A percentile compares a stretch with the other conserved stretches of the same genome.
These are phyloP conservation scores for Caloenas nicobarica DNA, from an alignment of 2,113 vertebrate species.

Conservation along the genomic window DNA sequence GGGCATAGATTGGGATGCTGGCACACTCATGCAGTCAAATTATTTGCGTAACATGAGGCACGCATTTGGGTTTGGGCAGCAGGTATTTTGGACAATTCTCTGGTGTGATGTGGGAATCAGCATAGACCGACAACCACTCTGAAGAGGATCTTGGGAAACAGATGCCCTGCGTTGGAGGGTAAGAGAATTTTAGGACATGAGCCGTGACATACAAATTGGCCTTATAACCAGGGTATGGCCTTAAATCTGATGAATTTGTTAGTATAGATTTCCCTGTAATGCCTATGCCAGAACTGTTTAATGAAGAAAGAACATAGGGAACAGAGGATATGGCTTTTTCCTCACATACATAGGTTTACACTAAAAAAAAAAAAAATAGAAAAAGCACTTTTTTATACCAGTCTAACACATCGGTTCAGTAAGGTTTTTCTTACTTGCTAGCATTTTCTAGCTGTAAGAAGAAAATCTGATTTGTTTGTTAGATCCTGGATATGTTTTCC, in stretches of 20 bases:
- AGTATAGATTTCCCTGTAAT: not conserved
- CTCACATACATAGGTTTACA: not conserved
- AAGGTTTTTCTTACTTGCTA: not conserved
- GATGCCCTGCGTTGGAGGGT: not conserved
- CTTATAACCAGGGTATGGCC: not conserved
- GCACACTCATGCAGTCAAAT: not conserved
- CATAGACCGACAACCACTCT: accelerated
- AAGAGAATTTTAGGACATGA: not conserved
- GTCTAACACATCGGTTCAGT: not conserved
- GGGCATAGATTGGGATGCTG: too few relatives aligned
- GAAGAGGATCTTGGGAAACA: not conserved
- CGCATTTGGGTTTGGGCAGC: not conserved
- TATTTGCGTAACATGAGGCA: too few relatives aligned
- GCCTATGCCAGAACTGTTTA: not conserved
- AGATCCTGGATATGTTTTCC: not conserved
- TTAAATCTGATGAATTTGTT: not conserved
- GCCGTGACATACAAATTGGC: not conserved
- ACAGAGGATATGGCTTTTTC: not conserved
- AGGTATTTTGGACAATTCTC: not conserved
- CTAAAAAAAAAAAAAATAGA: not conserved
- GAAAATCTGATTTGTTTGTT: not conserved
- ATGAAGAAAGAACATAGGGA: not conserved
- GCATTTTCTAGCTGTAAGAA: not conserved
- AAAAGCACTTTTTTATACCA: not conserved
- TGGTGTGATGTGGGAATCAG: not conserved